phyloP scores from a whole-genome alignment of 2,113 vertebrate genomes.

The Loxodonta africana region DNA sequence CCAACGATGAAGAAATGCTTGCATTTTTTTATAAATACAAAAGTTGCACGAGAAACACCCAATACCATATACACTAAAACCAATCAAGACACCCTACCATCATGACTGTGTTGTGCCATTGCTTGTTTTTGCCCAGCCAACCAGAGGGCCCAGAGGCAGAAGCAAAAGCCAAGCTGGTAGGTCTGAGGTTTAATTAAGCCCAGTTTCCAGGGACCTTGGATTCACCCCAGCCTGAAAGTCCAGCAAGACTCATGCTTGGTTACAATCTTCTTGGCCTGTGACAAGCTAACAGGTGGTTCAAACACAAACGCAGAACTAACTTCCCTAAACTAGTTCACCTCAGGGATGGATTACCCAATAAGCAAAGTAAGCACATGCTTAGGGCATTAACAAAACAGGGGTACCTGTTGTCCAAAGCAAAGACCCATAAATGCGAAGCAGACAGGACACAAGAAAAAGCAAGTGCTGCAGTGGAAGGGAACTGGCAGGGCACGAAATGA shows the following conservation, averaged over 20 bases:
- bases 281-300: neutral
- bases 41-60: neutral
- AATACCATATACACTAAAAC: neutral
- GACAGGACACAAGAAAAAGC: too few species aligned
- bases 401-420: too few species aligned
- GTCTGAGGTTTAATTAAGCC: neutral
- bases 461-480: too few species aligned
- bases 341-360: too few species aligned
- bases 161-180: neutral
- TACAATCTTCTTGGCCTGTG: rapidly evolving
- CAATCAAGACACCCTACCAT: rapidly evolving
- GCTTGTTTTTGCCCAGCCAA: neutral
- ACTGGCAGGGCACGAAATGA: too few species aligned
- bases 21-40: neutral
- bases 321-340: neutral
- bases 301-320: neutral
- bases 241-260: too few species aligned
- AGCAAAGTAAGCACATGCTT: too few species aligned
- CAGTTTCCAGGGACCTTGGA: rapidly evolving
- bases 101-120: too few species aligned
- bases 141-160: neutral
- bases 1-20: neutral
- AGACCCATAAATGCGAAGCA: too few species aligned
- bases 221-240: neutral
- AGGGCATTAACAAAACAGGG: too few species aligned